phyloP scores from a whole-genome alignment of 92 coral and sea anemone species.

The Actinostola sp. region DNA sequence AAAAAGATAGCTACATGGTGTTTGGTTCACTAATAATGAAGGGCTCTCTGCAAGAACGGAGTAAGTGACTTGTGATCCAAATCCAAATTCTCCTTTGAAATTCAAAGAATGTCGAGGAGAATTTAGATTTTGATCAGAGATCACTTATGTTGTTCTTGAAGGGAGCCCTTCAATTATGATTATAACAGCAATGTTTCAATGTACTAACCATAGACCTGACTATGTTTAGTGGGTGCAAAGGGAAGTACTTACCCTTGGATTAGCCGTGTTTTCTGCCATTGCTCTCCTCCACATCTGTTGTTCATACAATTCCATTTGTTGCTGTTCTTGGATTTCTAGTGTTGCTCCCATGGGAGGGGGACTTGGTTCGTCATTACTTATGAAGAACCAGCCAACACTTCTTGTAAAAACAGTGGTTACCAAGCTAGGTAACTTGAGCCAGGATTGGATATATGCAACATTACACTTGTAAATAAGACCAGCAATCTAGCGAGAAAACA shows the following conservation, averaged over 20 bases:
- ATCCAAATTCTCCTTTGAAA: too few species aligned
- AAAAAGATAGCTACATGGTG: too few species aligned
- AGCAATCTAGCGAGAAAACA: constrained; percentile 57
- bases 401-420: constrained; percentile 54
- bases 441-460: constrained; percentile 72
- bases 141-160: too few species aligned
- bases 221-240: neutral
- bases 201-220: too few species aligned
- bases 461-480: constrained; percentile 82
- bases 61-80: too few species aligned
- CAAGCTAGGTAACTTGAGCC: constrained; percentile 79
- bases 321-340: constrained; percentile 85
- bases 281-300: constrained; percentile 79
- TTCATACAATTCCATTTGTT: constrained; percentile 89
- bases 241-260: constrained; percentile 58
- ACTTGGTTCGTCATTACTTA: constrained; percentile 29
- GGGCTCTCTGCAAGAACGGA: too few species aligned
- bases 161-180: too few species aligned
- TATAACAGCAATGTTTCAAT: too few species aligned
- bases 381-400: constrained; percentile 61
- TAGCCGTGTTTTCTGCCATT: constrained; percentile 22
- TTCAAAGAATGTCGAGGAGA: too few species aligned
- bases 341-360: constrained; percentile 88
- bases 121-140: too few species aligned
- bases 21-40: too few species aligned